Conservation (phyloP, 2,797 vertebrate species). For the Lycodopsis pacificus region DNA sequence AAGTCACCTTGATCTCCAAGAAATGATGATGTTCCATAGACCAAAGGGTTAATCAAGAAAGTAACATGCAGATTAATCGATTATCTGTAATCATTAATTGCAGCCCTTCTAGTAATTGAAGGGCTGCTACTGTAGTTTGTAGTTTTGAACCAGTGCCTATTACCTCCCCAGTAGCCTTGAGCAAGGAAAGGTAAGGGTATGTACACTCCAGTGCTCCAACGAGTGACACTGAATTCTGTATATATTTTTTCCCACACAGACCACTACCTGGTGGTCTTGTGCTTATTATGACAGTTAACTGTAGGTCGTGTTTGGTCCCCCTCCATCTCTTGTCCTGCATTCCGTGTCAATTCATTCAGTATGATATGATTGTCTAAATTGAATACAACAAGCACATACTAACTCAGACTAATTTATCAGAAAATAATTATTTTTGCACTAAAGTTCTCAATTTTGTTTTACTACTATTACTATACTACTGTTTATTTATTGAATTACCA, state of each 20-base stretch:
- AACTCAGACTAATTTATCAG: too few species aligned
- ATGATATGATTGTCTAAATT: too few species aligned
- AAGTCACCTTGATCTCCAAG: background rate
- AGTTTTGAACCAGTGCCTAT: background rate
- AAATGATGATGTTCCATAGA: background rate
- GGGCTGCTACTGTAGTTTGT: background rate
- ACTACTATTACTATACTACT: too few species aligned
- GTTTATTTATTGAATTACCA: background rate
- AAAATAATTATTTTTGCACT: too few species aligned
- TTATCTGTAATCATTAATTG: background rate
- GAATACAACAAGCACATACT: too few species aligned
- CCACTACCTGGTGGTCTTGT: background rate
- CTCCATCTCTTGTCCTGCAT: conserved; percentile 4
- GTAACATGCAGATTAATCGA: background rate
- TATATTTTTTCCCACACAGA: background rate
- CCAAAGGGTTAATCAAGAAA: background rate
- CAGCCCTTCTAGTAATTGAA: background rate
- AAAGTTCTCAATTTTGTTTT: too few species aligned
- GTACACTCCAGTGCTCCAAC: background rate
- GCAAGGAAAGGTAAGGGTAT: conserved; percentile 18
- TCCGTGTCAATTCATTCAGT: background rate
- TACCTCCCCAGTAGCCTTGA: conserved; percentile 6
- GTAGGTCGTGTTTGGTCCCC: background rate
- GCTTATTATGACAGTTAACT: background rate
- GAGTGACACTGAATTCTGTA: background rate